Evolutionary conservation across 2,888 invertebrate species (phyloP).

Genomic region (Ectropis crepuscularia): DNA sequence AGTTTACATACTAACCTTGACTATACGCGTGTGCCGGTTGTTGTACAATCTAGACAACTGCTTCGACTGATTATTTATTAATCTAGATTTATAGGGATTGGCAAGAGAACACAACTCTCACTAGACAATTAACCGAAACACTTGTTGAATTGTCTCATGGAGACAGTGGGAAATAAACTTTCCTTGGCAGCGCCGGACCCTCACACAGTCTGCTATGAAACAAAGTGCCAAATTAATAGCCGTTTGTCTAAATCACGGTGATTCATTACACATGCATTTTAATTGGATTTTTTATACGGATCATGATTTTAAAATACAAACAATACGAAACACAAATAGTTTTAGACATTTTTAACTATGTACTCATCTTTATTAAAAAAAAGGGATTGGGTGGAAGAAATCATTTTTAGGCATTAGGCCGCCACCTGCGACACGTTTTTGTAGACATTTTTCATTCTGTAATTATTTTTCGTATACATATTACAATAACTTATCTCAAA

Average conservation of each 20-base stretch:
- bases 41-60: constrained; percentile 53
- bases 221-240: constrained; percentile 67
- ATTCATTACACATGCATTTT: constrained; percentile 27
- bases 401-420: not conserved
- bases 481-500: no score
- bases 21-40: constrained; percentile 45
- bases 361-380: not conserved
- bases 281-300: constrained; percentile 21
- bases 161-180: constrained; percentile 69
- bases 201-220: constrained; percentile 53
- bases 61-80: constrained; percentile 70
- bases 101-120: constrained; percentile 63
- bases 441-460: no score
- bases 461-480: no score
- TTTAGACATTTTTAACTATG: constrained; percentile 3
- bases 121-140: constrained; percentile 67
- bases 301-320: not conserved
- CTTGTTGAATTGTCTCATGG: constrained; percentile 69
- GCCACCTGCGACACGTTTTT: constrained; percentile 8
- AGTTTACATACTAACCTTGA: constrained; percentile 56
- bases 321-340: constrained; percentile 13
- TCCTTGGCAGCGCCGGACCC: constrained; percentile 64
- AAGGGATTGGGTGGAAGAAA: not conserved
- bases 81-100: constrained; percentile 74
- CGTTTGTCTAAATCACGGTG: constrained; percentile 46